Evolutionary conservation across 2,113 vertebrate species (phyloP).

Genomic region (Dipodomys stephensi): DNA sequence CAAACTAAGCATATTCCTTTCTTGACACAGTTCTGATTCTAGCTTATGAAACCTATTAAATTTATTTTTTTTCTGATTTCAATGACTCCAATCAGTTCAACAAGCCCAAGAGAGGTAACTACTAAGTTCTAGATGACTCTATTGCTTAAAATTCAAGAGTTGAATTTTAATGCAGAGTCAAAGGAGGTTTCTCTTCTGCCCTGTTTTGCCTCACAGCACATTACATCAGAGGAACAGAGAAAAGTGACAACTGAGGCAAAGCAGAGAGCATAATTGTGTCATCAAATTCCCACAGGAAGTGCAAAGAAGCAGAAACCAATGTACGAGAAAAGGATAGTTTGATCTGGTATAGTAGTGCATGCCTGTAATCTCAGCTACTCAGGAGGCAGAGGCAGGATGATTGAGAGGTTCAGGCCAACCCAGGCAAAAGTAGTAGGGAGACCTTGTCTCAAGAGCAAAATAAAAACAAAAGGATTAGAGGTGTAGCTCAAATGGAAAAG

Average conservation of each 20-base stretch:
- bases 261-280: neutral
- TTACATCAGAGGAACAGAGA: neutral
- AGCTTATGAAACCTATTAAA: neutral
- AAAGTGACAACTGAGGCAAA: neutral
- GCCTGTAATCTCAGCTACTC: no score
- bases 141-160: neutral
- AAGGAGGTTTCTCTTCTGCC: neutral
- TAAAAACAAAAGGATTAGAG: no score
- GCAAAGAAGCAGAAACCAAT: neutral
- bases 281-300: neutral
- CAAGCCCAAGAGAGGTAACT: neutral
- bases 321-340: neutral
- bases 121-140: neutral
- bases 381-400: no score
- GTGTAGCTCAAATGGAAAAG: no score
- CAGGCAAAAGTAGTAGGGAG: no score
- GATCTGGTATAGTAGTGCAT: no score
- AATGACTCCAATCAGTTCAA: neutral
- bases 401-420: no score
- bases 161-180: neutral
- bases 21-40: neutral
- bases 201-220: neutral
- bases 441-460: no score
- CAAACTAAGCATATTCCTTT: neutral
- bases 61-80: slow-evolving; percentile 9